A percentile compares a stretch with the other conserved stretches of the same genome.
Conservation (phyloP, 2,888 invertebrate species). For the Gnatocerus cornutus region DNA sequence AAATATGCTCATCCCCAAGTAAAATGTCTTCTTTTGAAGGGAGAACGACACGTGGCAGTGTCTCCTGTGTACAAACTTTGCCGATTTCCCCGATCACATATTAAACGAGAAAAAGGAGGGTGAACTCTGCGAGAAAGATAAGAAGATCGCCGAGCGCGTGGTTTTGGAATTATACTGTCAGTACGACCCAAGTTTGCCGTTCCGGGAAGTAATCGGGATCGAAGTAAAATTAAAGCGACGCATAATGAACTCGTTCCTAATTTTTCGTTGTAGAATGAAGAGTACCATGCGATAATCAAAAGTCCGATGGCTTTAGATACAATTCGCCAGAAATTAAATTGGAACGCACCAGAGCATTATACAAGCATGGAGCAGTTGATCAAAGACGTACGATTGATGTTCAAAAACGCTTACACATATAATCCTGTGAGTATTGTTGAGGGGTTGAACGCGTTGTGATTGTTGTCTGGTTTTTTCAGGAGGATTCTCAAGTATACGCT, state of each 20-base stretch:
- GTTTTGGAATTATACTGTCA: slow-evolving; percentile 94
- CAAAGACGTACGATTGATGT: slow-evolving; percentile 87
- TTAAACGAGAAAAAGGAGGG: slow-evolving; percentile 72
- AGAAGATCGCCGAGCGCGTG: slow-evolving; percentile 86
- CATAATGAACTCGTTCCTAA: background rate
- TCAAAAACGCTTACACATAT: slow-evolving; percentile 89
- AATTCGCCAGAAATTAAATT: slow-evolving; percentile 86
- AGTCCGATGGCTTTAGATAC: slow-evolving; percentile 90
- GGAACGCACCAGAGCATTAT: slow-evolving; percentile 82
- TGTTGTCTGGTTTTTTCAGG: slow-evolving; percentile 72
- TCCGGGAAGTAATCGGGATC: slow-evolving; percentile 87
- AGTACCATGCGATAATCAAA: slow-evolving; percentile 81
- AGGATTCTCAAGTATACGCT: slow-evolving; percentile 83
- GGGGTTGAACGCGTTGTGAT: slow-evolving; percentile 7
- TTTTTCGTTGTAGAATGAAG: slow-evolving; percentile 74
- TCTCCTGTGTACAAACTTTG: slow-evolving; percentile 89
- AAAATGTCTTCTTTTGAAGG: slow-evolving; percentile 50
- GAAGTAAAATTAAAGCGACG: slow-evolving; percentile 74
- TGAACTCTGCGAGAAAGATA: slow-evolving; percentile 75
- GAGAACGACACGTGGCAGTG: slow-evolving; percentile 93
- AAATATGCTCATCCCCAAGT: no score
- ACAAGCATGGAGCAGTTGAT: slow-evolving; percentile 83
- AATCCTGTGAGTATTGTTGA: slow-evolving; percentile 80
- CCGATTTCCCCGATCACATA: slow-evolving; percentile 75
- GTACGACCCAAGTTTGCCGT: slow-evolving; percentile 90